Conservation (phyloP, 1,140 invertebrate genomes). For the Drosophila tropicalis region DNA sequence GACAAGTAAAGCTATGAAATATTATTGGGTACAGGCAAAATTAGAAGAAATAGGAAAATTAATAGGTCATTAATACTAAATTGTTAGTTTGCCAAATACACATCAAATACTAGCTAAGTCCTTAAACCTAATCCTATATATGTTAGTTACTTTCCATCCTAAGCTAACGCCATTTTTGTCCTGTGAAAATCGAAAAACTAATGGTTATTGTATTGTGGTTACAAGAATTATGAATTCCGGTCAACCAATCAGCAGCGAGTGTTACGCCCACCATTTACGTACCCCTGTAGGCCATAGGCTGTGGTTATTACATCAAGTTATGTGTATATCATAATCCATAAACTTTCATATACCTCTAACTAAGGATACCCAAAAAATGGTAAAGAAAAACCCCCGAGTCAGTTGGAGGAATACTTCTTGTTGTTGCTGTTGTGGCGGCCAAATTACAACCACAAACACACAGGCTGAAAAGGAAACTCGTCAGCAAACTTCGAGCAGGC, state of each 20-base stretch:
- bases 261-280: slow-evolving; percentile 22
- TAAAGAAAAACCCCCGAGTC: slow-evolving; percentile 16
- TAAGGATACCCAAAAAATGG: neutral
- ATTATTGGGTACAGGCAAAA: neutral
- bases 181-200: neutral
- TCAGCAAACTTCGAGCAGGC: slow-evolving; percentile 52
- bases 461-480: slow-evolving; percentile 30
- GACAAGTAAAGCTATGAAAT: neutral
- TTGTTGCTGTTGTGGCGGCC: slow-evolving; percentile 42
- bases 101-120: too few relatives aligned
- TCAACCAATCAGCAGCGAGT: slow-evolving; percentile 30
- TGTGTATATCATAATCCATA: slow-evolving; percentile 75
- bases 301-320: slow-evolving; percentile 71
- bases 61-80: neutral
- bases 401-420: neutral
- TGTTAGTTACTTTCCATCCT: neutral
- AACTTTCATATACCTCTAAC: slow-evolving; percentile 37
- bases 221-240: slow-evolving; percentile 62
- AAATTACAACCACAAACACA: slow-evolving; percentile 77
- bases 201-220: too few relatives aligned
- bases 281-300: slow-evolving; percentile 10
- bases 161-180: slow-evolving; percentile 29
- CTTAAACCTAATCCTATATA: too few relatives aligned
- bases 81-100: too few relatives aligned
- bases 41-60: neutral